These are phyloP conservation scores for Diaprepes abbreviatus DNA, from an alignment of 2,888 invertebrate genomes.

Conservation along the genomic window DNA sequence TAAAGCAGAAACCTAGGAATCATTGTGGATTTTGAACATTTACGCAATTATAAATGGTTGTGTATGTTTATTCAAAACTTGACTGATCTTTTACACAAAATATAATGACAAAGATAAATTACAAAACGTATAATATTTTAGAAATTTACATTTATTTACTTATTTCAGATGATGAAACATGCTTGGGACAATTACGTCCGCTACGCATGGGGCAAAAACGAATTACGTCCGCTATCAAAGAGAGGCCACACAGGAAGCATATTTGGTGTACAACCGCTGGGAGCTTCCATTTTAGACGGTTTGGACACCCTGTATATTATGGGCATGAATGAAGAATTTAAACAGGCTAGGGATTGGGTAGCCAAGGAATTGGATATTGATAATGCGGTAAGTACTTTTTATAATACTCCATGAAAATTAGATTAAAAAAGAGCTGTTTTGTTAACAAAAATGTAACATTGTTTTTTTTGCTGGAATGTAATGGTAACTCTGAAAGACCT, in stretches of 20 bases:
- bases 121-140: too few relatives aligned
- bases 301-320: slow-evolving; percentile 97
- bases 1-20: too few relatives aligned
- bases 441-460: too few relatives aligned
- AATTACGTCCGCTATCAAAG: slow-evolving; percentile 91
- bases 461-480: too few relatives aligned
- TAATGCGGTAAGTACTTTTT: slow-evolving; percentile 73
- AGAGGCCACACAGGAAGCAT: slow-evolving; percentile 92
- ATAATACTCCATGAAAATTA: too few relatives aligned
- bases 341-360: slow-evolving; percentile 95
- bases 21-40: too few relatives aligned
- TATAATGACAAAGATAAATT: too few relatives aligned
- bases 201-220: slow-evolving; percentile 99
- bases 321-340: slow-evolving; percentile 94
- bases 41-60: too few relatives aligned
- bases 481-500: too few relatives aligned
- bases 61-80: too few relatives aligned
- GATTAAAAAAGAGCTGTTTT: too few relatives aligned
- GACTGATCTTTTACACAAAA: too few relatives aligned
- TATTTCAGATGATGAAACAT: slow-evolving; percentile 96
- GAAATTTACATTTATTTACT: slow-evolving; percentile 38
- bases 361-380: slow-evolving; percentile 85
- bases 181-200: slow-evolving; percentile 97
- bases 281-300: slow-evolving; percentile 96
- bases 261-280: slow-evolving; percentile 87